Evolutionary conservation across 2,888 invertebrate species (phyloP).

Genomic region (Lydus trimaculatus): DNA sequence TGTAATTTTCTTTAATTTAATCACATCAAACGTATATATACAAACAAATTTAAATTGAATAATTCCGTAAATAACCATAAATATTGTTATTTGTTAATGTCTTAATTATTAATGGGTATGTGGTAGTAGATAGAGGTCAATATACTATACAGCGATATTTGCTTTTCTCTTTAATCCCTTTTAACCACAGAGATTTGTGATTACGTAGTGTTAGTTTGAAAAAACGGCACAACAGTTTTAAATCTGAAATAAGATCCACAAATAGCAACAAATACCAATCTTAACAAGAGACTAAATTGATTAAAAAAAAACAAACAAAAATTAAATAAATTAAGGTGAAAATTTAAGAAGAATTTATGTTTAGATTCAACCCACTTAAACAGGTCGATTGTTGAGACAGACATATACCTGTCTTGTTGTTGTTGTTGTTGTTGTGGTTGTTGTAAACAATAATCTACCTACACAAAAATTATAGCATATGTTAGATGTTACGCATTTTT

Average conservation of each 20-base stretch:
- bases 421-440: slow-evolving; percentile 13
- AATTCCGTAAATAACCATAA: neutral
- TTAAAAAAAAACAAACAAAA: too few species aligned
- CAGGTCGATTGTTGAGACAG: slow-evolving; percentile 18
- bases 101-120: neutral
- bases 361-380: slow-evolving; percentile 18
- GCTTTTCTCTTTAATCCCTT: slow-evolving; percentile 5
- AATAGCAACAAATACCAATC: neutral
- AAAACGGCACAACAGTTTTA: neutral
- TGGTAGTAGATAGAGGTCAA: slow-evolving; percentile 1
- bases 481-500: slow-evolving; percentile 26
- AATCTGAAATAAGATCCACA: neutral
- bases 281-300: neutral
- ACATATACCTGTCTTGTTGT: slow-evolving; percentile 23
- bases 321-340: neutral
- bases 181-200: too few species aligned
- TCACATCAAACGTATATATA: too few species aligned
- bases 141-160: neutral
- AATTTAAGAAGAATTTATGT: neutral
- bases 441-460: slow-evolving; percentile 28
- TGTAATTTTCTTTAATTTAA: neutral
- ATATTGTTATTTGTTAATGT: neutral
- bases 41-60: neutral
- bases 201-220: neutral
- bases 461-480: slow-evolving; percentile 30